Evolutionary conservation across 2,113 vertebrate genomes (phyloP).

Genomic region (Ammospiza nelsoni): DNA sequence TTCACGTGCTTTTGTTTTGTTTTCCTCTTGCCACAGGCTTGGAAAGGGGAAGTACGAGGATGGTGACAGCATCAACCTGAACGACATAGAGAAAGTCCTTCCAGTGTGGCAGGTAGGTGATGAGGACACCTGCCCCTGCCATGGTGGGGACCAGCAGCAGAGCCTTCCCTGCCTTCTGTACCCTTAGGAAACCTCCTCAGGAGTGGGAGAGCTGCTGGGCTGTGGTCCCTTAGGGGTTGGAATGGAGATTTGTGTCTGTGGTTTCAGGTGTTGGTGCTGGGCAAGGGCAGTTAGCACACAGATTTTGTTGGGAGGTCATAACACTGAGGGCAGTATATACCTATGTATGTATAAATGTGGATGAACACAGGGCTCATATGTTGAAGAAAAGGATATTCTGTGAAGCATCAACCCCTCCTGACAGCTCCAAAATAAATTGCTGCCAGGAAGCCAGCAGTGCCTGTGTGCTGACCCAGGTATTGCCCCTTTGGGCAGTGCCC

Average conservation of each 20-base stretch:
- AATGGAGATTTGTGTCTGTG: neutral
- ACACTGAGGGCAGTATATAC: rapidly evolving
- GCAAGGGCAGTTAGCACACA: rapidly evolving
- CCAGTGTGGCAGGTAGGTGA: conserved; percentile 87
- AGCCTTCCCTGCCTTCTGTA: neutral
- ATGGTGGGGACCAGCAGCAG: neutral
- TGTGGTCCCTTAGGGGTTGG: neutral
- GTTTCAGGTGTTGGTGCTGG: neutral
- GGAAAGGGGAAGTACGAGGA: conserved; percentile 90
- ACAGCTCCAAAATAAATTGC: neutral
- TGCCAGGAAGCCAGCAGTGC: neutral
- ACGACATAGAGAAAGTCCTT: conserved; percentile 93
- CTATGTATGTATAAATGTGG: rapidly evolving
- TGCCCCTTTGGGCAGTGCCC: rapidly evolving
- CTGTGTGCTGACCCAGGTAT: neutral
- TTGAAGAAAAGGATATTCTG: neutral
- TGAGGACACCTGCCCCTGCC: rapidly evolving
- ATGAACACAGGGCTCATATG: rapidly evolving
- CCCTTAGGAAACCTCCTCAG: neutral
- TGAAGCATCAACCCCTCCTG: neutral
- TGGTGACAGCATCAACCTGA: conserved; percentile 91
- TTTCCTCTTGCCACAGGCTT: conserved; percentile 77
- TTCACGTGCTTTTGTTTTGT: neutral
- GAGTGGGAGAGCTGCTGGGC: neutral
- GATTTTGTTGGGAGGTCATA: neutral